Evolutionary conservation across 1,140 invertebrate species (phyloP).

Genomic region (Drosophila takahashii): DNA sequence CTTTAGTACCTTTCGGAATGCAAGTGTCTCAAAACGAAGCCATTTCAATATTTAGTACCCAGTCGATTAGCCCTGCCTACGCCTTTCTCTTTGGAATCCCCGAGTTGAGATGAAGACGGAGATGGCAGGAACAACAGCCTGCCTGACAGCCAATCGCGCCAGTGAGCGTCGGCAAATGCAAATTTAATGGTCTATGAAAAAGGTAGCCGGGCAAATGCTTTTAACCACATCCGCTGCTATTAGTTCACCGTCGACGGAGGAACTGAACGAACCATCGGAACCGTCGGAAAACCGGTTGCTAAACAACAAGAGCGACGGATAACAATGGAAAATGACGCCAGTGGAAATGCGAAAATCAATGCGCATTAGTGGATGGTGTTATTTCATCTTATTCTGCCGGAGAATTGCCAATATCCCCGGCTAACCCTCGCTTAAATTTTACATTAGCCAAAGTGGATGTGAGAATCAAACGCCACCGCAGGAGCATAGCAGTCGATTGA

Average conservation of each 20-base stretch:
- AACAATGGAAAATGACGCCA: constrained; percentile 72
- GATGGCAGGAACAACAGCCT: constrained; percentile 4
- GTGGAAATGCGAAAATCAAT: constrained; percentile 77
- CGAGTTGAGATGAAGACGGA: constrained; percentile 22
- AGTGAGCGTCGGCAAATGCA: constrained; percentile 76
- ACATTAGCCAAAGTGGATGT: constrained; percentile 35
- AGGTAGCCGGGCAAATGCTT: constrained; percentile 79
- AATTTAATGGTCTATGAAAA: constrained; percentile 82
- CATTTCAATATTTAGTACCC: constrained; percentile 58
- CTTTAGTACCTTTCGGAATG: background rate
- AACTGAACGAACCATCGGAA: constrained; percentile 8
- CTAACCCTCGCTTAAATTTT: constrained; percentile 20
- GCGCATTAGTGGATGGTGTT: constrained; percentile 74
- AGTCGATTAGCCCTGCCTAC: constrained; percentile 22
- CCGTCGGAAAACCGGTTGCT: constrained; percentile 20
- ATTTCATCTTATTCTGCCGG: constrained; percentile 57
- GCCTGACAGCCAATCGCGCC: constrained; percentile 59
- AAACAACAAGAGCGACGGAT: constrained; percentile 32
- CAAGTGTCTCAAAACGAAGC: constrained; percentile 1
- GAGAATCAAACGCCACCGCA: background rate
- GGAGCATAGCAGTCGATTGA: background rate
- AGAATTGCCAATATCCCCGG: constrained; percentile 15
- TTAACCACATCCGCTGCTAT: constrained; percentile 81
- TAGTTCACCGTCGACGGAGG: constrained; percentile 52
- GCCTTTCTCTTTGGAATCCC: constrained; percentile 1